Conservation (phyloP, 1,140 invertebrate genomes). For the Macrobrachium rosenbergii region DNA sequence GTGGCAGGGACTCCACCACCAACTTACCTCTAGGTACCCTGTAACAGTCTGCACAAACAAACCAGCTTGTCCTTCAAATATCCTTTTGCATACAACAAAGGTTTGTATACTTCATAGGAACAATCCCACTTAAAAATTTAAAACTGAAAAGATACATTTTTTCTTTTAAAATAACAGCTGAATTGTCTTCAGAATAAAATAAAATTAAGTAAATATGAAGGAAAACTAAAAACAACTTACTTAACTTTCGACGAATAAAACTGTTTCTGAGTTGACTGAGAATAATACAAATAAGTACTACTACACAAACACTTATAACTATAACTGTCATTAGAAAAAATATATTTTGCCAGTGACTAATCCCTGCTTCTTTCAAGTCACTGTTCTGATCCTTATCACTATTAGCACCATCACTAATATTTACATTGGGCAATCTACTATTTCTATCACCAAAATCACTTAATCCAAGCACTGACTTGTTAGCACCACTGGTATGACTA, state of each 20-base stretch:
- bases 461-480: background rate
- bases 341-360: conserved; percentile 37
- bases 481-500: conserved; percentile 54
- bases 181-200: no score
- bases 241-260: conserved; percentile 34
- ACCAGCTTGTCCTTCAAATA: no score
- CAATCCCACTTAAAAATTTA: no score
- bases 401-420: conserved; percentile 48
- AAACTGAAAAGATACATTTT: no score
- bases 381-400: conserved; percentile 32
- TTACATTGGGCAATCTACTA: conserved; percentile 5
- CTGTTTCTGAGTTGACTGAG: conserved; percentile 51
- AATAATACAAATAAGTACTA: conserved; percentile 33
- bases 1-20: no score
- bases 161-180: no score
- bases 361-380: conserved; percentile 23
- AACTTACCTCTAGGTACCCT: no score
- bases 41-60: no score
- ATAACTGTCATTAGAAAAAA: conserved; percentile 37
- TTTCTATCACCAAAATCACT: conserved; percentile 22
- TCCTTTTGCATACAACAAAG: no score
- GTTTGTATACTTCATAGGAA: no score
- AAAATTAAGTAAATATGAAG: background rate
- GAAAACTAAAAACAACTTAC: conserved; percentile 25
- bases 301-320: conserved; percentile 40